phyloP scores from a whole-genome alignment of 2,888 invertebrate genomes.

The Ormyrus rosae region DNA sequence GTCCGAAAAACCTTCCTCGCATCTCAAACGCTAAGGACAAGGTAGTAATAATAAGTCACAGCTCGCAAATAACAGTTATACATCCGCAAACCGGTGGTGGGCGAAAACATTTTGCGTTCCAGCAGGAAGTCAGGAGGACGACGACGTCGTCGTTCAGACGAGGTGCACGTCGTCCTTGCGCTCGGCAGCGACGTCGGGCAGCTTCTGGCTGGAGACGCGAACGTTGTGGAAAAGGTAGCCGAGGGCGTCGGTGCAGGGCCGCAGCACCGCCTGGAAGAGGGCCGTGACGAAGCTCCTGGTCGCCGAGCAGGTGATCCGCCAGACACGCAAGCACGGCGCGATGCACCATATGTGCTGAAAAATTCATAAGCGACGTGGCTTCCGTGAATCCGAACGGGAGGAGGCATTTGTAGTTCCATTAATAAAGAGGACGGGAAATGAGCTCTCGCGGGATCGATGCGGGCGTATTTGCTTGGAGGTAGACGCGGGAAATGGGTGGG shows the following conservation, averaged over 20 bases:
- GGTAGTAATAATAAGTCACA: conserved; percentile 3
- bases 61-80: background rate
- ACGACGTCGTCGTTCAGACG: conserved; percentile 58
- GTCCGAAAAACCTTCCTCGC: background rate
- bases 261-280: conserved; percentile 80
- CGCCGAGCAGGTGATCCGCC: conserved; percentile 83
- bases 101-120: background rate
- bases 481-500: too few species aligned
- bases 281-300: conserved; percentile 79
- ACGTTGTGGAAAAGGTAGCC: conserved; percentile 81
- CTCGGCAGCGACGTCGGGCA: conserved; percentile 78
- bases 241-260: conserved; percentile 80
- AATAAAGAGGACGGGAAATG: too few species aligned
- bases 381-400: too few species aligned
- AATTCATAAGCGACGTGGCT: conserved; percentile 13
- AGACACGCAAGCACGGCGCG: conserved; percentile 81
- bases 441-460: too few species aligned
- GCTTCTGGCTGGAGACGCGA: conserved; percentile 78
- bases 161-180: conserved; percentile 70
- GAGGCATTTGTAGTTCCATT: too few species aligned
- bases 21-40: background rate
- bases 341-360: conserved; percentile 86
- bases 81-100: background rate
- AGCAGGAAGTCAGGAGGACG: conserved; percentile 8
- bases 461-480: too few species aligned